These are phyloP conservation scores for Pristionchus entomophagus DNA, from an alignment of 2,888 invertebrate species.

Conservation along the genomic window DNA sequence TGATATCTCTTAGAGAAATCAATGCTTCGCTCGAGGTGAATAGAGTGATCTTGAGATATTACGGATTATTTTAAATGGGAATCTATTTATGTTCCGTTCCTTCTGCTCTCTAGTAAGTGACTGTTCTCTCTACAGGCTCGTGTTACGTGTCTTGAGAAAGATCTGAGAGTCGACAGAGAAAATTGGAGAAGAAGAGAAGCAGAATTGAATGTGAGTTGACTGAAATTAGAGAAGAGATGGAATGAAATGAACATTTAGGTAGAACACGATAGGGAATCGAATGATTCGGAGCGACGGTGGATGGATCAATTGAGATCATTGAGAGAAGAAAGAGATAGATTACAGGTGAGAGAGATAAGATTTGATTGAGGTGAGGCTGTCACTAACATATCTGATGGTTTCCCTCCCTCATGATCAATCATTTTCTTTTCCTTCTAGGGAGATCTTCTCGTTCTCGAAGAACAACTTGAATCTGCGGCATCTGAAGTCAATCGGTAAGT, in stretches of 20 bases:
- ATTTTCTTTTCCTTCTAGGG: not conserved
- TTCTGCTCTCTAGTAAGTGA: not conserved
- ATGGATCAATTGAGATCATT: slow-evolving; percentile 58
- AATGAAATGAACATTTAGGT: not conserved
- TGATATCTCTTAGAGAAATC: slow-evolving; percentile 5
- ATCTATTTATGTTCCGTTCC: not conserved
- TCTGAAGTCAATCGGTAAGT: slow-evolving; percentile 57
- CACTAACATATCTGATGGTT: no score
- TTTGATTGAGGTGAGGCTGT: not conserved
- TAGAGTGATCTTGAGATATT: not conserved
- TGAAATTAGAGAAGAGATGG: not conserved
- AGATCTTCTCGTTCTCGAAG: slow-evolving; percentile 52
- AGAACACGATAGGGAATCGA: slow-evolving; percentile 55
- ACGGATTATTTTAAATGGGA: not conserved
- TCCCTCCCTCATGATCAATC: not conserved
- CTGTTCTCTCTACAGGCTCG: not conserved
- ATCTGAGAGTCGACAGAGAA: slow-evolving; percentile 29
- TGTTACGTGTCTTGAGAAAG: not conserved
- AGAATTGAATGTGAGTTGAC: slow-evolving; percentile 33
- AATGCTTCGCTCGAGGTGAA: slow-evolving; percentile 1
- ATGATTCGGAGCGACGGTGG: slow-evolving; percentile 58
- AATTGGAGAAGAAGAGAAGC: slow-evolving; percentile 10
- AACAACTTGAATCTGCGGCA: slow-evolving; percentile 60
- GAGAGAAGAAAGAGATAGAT: slow-evolving; percentile 39
- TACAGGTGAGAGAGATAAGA: not conserved